Conservation (phyloP, 2,113 vertebrate species). For the Paramormyrops kingsleyae region DNA sequence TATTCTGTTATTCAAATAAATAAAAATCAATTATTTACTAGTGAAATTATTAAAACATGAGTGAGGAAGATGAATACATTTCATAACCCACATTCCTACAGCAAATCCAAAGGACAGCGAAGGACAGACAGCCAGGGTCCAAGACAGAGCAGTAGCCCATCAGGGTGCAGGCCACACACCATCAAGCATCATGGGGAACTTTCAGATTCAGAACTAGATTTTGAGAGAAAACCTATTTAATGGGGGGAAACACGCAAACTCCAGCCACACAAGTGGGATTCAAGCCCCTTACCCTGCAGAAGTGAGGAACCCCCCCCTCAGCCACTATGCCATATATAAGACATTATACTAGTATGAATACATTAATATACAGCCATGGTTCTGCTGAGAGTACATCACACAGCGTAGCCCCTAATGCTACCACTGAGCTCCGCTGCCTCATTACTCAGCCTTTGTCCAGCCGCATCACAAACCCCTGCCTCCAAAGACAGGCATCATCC, state of each 20-base stretch:
- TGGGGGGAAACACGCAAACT: neutral
- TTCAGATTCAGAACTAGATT: neutral
- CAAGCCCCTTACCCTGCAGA: neutral
- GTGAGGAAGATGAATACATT: neutral
- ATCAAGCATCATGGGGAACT: neutral
- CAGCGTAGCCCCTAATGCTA: neutral
- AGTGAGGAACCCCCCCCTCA: neutral
- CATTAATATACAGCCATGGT: neutral
- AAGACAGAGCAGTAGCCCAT: neutral
- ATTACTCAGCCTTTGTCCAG: neutral
- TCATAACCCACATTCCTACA: neutral
- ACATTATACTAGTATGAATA: neutral
- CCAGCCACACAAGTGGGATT: neutral
- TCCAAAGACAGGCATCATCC: neutral
- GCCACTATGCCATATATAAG: neutral
- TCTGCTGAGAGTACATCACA: neutral
- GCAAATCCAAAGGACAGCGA: neutral
- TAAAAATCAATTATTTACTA: neutral
- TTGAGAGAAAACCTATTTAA: neutral
- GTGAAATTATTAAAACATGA: neutral
- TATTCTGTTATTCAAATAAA: neutral
- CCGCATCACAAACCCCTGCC: neutral
- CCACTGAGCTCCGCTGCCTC: neutral
- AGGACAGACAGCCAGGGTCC: neutral
- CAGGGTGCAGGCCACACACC: neutral